Base-by-base conservation (phyloP, 1,140 invertebrate genomes). In the Trichoplusia ni region DNA sequence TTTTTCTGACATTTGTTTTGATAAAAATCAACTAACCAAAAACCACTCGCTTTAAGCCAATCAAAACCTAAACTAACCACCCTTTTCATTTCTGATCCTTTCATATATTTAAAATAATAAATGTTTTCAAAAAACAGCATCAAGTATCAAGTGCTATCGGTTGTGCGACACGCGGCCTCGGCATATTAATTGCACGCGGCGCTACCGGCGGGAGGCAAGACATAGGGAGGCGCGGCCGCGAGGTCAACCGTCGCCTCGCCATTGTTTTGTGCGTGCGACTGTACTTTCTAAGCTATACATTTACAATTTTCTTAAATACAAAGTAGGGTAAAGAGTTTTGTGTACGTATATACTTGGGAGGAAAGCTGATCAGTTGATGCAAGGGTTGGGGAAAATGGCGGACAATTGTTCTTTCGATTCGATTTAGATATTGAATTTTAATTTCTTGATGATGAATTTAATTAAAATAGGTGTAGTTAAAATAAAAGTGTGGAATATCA, bases 131-230 rank as follows among this genome's bases (percentile, higher is more conserved):
- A 64, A 49, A 58, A 60, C 37, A 46, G 14, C 4, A 0, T 31
- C 31, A 73, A 83, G 70, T 66, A 75, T 75, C 73, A 75, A 79
- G 18, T 8, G 0, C 0, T 13, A 0, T 19, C 4, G 13, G 53
- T 69, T 72, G 61, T 59, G 11, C 58, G 81, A 76, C 66, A 76
- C 85, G 87, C 84, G 81, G 86, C 79, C 84, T 85, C 84, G 81
- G 87, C 87, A 86, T 90, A 90, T 90, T 90, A 90, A 90, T 90
- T 90, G 87, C 87, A 90, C 83, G 87, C 87, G 87, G 84, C 78
- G 81, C 85, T 86, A 86, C 84, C 82, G 73, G 74, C 71, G 78
- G 85, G 76, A 59, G 78, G 82, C 75, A 83, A 84, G 84, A 83
- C 79, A 80, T 79, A 79, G 83, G 83, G 85, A 66, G 83, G 81